A percentile compares a stretch with the other conserved stretches of the same genome.
These are phyloP conservation scores for Arenaria interpres DNA, from an alignment of 2,113 vertebrate species.

Conservation along the genomic window DNA sequence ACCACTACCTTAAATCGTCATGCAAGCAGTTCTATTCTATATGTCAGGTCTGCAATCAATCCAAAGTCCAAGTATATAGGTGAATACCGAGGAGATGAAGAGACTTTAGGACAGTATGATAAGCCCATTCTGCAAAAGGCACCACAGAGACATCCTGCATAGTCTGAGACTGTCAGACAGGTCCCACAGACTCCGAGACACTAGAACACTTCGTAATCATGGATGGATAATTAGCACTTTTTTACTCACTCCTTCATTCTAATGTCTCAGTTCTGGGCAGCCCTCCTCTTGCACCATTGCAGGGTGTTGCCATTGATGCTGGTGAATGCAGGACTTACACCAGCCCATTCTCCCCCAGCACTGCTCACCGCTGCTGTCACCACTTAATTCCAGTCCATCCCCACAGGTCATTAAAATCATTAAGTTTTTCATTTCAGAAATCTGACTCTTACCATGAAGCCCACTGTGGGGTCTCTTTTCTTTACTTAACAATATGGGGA, in stretches of 20 bases:
- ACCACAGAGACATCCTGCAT: not conserved
- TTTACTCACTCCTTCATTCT: not conserved
- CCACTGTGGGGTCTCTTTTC: not conserved
- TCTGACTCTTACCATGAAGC: not conserved
- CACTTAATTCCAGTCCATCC: not conserved
- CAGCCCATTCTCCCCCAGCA: accelerated
- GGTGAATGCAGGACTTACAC: not conserved
- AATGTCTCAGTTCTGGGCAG: not conserved
- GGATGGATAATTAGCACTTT: not conserved
- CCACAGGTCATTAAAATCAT: not conserved
- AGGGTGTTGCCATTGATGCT: not conserved
- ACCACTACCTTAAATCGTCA: not conserved
- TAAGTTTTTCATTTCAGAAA: not conserved
- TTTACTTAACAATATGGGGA: not conserved
- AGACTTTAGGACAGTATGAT: not conserved
- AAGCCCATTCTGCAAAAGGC: not conserved
- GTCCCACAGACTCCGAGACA: not conserved
- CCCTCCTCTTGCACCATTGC: not conserved
- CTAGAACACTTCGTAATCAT: not conserved
- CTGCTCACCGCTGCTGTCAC: not conserved
- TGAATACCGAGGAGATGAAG: not conserved
- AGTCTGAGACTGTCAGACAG: not conserved
- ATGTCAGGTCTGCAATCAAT: not conserved
- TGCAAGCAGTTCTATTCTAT: not conserved
- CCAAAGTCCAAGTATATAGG: not conserved